Base-by-base conservation (phyloP, 1,140 invertebrate genomes). In the Aphaenogaster ashmeadi region DNA sequence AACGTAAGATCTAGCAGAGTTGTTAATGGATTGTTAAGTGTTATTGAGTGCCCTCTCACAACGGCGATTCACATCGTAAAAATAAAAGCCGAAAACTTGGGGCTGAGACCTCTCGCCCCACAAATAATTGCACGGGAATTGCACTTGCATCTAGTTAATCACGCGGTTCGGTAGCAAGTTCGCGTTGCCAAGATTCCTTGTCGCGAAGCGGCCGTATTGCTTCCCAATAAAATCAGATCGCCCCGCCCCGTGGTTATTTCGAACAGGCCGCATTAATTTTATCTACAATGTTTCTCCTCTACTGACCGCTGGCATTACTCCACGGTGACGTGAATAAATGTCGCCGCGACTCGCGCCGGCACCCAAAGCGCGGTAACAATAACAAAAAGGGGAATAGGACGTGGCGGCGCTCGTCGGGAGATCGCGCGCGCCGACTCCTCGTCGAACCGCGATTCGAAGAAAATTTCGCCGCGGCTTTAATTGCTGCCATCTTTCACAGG, bases 401-500 rank as follows among this genome's bases (percentile, higher is more conserved):
- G 62, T 47, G 36, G 21, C 36, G 38, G 11, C 11, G 86, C 3
- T 74, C 58, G 78, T 72, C 41, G 52, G 21, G 69, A 50, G 47
- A 38, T 36, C 47, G 44, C 69, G 38, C 62, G 41, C 67, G 18
- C 64, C 21, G 9, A 6, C 78, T 41, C 21, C 83, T 33, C 62
- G 83, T 75, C 88, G 84, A 83, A 74, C 54, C 27, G 71, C 77
- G 81, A 90, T 91, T 91, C 89, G 89, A 67, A 90, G 89, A 91
- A 91, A 84, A 90, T 83, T 91, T 88, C 60, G 77, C 44, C 69
- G 80, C 38, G 62, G 80, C 85, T 91, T 92, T 92, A 91, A 93
- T 93, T 88, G 90, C 79, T 64, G 90, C 71, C 89, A 92, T 93
- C 87, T 89, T 91, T 93, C 89, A 93, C 58, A 50, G 84, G 36